Evolutionary conservation across 2,888 invertebrate genomes (phyloP), one percentile per base, ranked within the genome.

Genomic region (Gortyna flavago): DNA sequence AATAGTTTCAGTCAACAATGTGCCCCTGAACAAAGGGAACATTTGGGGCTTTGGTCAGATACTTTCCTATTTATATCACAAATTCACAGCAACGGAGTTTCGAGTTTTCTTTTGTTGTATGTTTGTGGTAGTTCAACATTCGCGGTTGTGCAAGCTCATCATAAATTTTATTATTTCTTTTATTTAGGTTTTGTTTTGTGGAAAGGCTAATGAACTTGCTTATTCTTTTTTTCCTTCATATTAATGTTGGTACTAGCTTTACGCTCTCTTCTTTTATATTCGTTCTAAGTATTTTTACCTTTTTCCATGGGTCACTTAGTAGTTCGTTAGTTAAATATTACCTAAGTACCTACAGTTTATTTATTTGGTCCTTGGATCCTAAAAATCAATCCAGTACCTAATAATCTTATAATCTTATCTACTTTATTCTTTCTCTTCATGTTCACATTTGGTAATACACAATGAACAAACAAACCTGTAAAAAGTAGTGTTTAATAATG

Each of bases 1-100:
- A 93, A 93, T 93, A 92, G 93, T 94, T 94, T 85, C 79, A 85
- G 86, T 79, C 80, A 91, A 93, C 91, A 91, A 92, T 91, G 90
- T 88, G 84, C 89, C 85, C 79, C 81, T 80, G 86, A 85, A 91
- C 89, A 89, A 88, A 89, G 89, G 82, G 75, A 88, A 89, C 83
- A 85, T 89, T 90, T 89, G 77, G 74, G 72, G 82, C 77, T 79
- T 72, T 84, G 85, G 77, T 85, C 80, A 80, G 85, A 86, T 87
- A 86, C 87, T 86, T 87, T 79, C 87, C 79, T 88, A 85, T 86
- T 88, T 86, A 88, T 88, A 84, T 75, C 72, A 74, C 75, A 83
- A 86, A 77, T 82, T 78, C 84, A 83, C 35, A 72, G 68, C 74
- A 57, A 35, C 72, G 18, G 74, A 74, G 79, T 83, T 87, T 83